Percentiles rank a stretch among this genome's conserved stretches.
phyloP scores from a whole-genome alignment of 2,113 vertebrate genomes.

The Siniperca chuatsi region DNA sequence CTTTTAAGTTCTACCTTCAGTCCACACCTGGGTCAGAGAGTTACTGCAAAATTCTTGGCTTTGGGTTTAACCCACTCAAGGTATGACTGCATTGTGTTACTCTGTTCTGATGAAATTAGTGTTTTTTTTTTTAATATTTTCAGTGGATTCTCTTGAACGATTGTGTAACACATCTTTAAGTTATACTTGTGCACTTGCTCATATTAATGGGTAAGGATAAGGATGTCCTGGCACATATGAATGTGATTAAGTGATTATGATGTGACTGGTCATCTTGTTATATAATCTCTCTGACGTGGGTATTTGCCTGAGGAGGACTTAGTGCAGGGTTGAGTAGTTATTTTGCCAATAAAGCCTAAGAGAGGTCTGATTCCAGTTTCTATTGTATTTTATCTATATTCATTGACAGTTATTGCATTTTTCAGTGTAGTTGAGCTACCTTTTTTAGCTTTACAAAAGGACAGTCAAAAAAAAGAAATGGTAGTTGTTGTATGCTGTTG shows the following conservation, averaged over 20 bases:
- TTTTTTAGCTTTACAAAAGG: background rate
- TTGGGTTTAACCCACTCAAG: background rate
- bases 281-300: background rate
- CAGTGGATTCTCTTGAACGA: background rate
- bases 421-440: background rate
- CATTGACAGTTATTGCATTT: background rate
- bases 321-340: background rate
- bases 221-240: background rate
- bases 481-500: background rate
- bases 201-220: background rate
- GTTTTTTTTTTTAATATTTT: background rate
- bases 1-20: constrained; percentile 2
- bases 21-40: constrained; percentile 30
- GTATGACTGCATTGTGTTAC: background rate
- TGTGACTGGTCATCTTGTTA: background rate
- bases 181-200: background rate
- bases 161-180: background rate
- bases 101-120: background rate
- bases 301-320: background rate
- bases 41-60: background rate
- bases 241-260: background rate
- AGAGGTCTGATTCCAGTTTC: background rate
- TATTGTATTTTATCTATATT: background rate
- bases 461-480: background rate
- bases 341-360: background rate